These are phyloP conservation scores for Ceramica pisi DNA, from an alignment of 2,888 invertebrate species.

Conservation along the genomic window DNA sequence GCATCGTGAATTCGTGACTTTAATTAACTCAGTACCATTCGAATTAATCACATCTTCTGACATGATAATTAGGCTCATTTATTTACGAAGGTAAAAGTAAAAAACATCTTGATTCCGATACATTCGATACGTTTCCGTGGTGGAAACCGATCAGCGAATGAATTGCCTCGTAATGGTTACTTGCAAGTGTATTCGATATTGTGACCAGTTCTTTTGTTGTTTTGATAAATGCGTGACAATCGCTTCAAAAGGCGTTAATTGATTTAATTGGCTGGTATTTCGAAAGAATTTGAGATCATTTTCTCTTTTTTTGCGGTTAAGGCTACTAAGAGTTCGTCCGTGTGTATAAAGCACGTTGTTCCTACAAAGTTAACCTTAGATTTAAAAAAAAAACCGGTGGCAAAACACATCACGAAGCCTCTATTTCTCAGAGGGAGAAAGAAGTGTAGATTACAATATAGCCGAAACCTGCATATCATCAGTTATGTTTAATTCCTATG, in stretches of 20 bases:
- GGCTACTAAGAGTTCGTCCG: neutral
- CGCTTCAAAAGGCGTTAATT: slow-evolving; percentile 6
- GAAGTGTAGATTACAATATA: neutral
- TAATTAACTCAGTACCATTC: slow-evolving; percentile 10
- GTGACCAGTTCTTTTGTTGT: slow-evolving; percentile 18
- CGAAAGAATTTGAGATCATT: neutral
- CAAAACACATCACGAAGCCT: too few species aligned
- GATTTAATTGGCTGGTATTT: slow-evolving; percentile 17
- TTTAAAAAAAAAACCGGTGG: neutral
- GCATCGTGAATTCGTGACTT: slow-evolving; percentile 1
- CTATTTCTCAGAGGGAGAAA: too few species aligned
- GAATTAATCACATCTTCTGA: slow-evolving; percentile 13
- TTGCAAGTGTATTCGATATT: slow-evolving; percentile 22
- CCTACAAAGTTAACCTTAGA: too few species aligned
- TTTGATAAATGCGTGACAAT: slow-evolving; percentile 7
- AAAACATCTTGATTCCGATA: neutral
- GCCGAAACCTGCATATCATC: too few species aligned
- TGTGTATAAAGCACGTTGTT: too few species aligned
- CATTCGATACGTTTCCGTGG: neutral
- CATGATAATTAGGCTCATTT: neutral
- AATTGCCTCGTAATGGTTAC: slow-evolving; percentile 53
- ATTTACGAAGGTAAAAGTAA: slow-evolving; percentile 6
- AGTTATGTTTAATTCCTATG: too few species aligned
- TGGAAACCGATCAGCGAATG: slow-evolving; percentile 9
- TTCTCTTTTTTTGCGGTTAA: neutral